phyloP scores from a whole-genome alignment of 2,888 invertebrate genomes.

The Caenorhabditis afra region DNA sequence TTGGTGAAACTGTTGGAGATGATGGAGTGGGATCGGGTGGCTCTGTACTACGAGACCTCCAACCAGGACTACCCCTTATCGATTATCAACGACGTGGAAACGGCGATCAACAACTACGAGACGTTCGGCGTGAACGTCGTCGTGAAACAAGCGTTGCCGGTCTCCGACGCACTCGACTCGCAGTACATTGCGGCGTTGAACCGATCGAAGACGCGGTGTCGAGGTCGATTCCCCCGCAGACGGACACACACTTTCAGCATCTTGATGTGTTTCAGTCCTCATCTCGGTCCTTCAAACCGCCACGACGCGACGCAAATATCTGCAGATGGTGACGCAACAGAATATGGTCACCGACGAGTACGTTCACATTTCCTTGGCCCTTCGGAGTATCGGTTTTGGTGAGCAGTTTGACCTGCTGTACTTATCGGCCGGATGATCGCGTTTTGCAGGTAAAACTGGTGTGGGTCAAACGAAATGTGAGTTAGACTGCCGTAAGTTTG shows the following conservation, averaged over 20 bases:
- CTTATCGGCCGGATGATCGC: no score
- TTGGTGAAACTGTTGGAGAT: slow-evolving; percentile 58
- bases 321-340: slow-evolving; percentile 39
- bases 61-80: slow-evolving; percentile 52
- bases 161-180: slow-evolving; percentile 15
- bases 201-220: slow-evolving; percentile 30
- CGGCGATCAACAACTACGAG: slow-evolving; percentile 35
- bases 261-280: slow-evolving; percentile 29
- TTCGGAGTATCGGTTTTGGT: slow-evolving; percentile 70
- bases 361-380: slow-evolving; percentile 71
- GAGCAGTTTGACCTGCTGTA: no score
- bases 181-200: slow-evolving; percentile 32
- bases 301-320: slow-evolving; percentile 33
- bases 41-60: slow-evolving; percentile 44
- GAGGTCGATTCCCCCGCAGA: slow-evolving; percentile 17
- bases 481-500: slow-evolving; percentile 56
- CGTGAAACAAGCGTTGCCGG: slow-evolving; percentile 37
- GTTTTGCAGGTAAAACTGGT: slow-evolving; percentile 46
- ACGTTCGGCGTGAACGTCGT: slow-evolving; percentile 36
- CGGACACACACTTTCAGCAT: neutral
- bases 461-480: slow-evolving; percentile 52
- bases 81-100: slow-evolving; percentile 58
- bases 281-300: slow-evolving; percentile 26
- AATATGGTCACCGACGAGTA: slow-evolving; percentile 74
- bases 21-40: slow-evolving; percentile 60